Percentiles rank a stretch among this genome's conserved stretches.
These are phyloP conservation scores for Halesus radiatus DNA, from an alignment of 1,140 invertebrate genomes.

Conservation along the genomic window DNA sequence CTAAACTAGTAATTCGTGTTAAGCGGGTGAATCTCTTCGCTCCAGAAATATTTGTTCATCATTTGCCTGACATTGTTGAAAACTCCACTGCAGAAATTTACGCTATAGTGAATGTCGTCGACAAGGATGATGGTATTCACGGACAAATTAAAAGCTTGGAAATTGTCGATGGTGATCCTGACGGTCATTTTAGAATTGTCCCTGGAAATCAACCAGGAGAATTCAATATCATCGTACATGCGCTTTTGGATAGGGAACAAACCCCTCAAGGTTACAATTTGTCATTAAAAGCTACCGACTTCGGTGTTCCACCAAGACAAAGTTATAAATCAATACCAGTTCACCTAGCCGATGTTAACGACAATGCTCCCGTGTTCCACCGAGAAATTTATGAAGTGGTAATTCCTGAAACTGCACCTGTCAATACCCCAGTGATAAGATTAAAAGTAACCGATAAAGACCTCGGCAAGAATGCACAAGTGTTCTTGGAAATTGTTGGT, in stretches of 20 bases:
- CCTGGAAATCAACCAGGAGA: constrained; percentile 75
- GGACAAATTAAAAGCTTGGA: constrained; percentile 87
- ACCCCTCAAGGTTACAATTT: constrained; percentile 88
- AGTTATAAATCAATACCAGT: constrained; percentile 84
- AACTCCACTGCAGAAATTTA: constrained; percentile 90
- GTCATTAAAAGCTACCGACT: constrained; percentile 87
- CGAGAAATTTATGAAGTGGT: constrained; percentile 90
- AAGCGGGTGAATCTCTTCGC: constrained; percentile 88
- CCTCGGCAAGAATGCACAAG: constrained; percentile 84
- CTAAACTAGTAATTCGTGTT: constrained; percentile 83
- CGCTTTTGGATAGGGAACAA: constrained; percentile 81
- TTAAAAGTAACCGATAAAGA: constrained; percentile 90
- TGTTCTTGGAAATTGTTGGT: constrained; percentile 90
- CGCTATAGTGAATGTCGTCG: constrained; percentile 88
- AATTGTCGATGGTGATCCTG: constrained; percentile 90
- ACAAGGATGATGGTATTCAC: constrained; percentile 86
- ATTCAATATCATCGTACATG: constrained; percentile 83
- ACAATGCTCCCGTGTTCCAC: constrained; percentile 91
- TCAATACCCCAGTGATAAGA: constrained; percentile 88
- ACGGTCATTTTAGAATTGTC: constrained; percentile 86
- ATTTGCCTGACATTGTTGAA: constrained; percentile 86
- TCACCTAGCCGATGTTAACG: constrained; percentile 84
- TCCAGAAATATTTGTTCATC: constrained; percentile 86
- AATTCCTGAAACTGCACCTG: constrained; percentile 89
- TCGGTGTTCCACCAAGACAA: constrained; percentile 82